Base-by-base conservation (phyloP, 2,888 invertebrate species). In the Cephus sareptanus region DNA sequence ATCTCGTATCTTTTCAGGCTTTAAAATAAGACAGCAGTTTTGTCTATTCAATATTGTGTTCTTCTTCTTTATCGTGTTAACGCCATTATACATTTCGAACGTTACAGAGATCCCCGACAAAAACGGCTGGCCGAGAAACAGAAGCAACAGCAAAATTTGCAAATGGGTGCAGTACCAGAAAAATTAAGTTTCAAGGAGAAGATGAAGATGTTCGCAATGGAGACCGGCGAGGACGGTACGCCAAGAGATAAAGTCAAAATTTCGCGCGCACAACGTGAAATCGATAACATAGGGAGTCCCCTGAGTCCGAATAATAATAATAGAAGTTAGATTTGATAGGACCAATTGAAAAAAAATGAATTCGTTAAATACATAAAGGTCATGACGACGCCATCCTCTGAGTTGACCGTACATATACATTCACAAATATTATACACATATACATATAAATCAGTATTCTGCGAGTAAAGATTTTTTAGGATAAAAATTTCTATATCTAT, bases 201-300 rank as follows among this genome's bases (percentile, higher is more conserved):
- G 93, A 99, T 99, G 98, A 98, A 98, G 93, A 98, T 99, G 97
- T 99, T 99, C 93, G 99, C 99, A 73, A 95, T 97, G 92, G 98
- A 99, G 93, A 96, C 98, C 23, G 99, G 99, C 71, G 98, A 98
- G 90, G 95, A 96, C 87, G 95, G 96, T 89, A 97, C 98, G 81
- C 98, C 98, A 83, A 96, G 97, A 92, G 98, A 98, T 92, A 98
- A 98, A 93, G 96, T 98, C 79, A 99, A 98, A 93, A 97, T 97
- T 92, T 99, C 98, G 69, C 94, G 97, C 87, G 98, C 98, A 77
- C 98, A 99, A 92, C 94, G 98, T 84, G 98, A 98, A 91, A 98
- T 98, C 90, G 98, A 98, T 89, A 94, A 93, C 85, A 92, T 94
- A 79, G 93, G 93, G 74, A 91, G 92, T 81, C 92, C 93, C n/a